Evolutionary conservation across 2,113 vertebrate genomes (phyloP).

Genomic region (Turdus rufiventris): DNA sequence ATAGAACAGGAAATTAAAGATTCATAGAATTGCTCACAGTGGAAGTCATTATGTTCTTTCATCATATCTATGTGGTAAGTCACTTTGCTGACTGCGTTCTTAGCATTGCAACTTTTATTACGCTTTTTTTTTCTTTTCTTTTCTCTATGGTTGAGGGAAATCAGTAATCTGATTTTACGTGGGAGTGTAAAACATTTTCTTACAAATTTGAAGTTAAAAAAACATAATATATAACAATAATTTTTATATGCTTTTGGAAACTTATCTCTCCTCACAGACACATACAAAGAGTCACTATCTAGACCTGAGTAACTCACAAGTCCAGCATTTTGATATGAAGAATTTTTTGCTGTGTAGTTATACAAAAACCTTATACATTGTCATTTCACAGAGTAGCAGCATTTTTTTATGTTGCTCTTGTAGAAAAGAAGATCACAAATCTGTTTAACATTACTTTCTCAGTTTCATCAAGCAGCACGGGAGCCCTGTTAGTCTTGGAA

Average conservation of each 20-base stretch:
- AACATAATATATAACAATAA: neutral
- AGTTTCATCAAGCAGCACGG: conserved; percentile 13
- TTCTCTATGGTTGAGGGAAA: neutral
- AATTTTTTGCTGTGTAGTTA: neutral
- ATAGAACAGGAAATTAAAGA: conserved; percentile 54
- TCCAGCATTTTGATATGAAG: neutral
- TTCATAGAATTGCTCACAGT: conserved; percentile 21
- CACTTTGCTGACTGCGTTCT: neutral
- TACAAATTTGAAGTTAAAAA: neutral
- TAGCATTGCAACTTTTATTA: neutral
- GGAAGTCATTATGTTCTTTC: conserved; percentile 14
- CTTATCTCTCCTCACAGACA: neutral
- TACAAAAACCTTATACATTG: neutral
- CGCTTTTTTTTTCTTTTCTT: neutral
- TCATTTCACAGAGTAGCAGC: neutral
- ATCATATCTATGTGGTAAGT: conserved; percentile 21
- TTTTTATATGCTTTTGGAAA: neutral
- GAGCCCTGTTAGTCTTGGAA: neutral
- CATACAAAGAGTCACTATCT: neutral
- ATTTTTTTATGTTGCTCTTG: neutral
- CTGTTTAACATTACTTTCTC: neutral
- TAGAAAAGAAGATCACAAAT: neutral
- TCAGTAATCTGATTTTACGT: neutral
- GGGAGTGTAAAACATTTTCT: neutral
- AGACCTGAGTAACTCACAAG: neutral